Evolutionary conservation across 2,797 vertebrate species (phyloP).

Genomic region (Paramormyrops hopkinsi): DNA sequence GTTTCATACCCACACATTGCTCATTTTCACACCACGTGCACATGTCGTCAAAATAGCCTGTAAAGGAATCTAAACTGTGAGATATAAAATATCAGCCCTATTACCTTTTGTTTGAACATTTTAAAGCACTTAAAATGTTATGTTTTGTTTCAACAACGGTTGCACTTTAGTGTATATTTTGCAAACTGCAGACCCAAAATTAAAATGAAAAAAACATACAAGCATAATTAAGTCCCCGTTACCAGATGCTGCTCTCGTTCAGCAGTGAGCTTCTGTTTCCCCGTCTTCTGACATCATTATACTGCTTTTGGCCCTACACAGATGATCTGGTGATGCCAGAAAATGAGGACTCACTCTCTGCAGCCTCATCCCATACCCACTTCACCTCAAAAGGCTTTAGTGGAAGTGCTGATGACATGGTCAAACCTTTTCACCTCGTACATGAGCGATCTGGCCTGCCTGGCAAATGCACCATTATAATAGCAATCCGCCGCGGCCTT

Average conservation of each 20-base stretch:
- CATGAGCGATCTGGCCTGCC: too few relatives aligned
- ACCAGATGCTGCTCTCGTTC: background rate
- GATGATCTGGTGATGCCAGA: background rate
- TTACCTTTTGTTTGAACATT: background rate
- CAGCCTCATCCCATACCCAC: background rate
- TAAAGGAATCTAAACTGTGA: too few relatives aligned
- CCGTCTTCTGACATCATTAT: background rate
- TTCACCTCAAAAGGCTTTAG: background rate
- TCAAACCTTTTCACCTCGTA: background rate
- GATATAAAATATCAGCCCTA: background rate
- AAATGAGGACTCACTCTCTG: background rate
- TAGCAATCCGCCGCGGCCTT: too few relatives aligned
- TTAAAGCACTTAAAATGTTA: background rate
- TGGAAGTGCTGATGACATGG: background rate
- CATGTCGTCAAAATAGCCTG: background rate
- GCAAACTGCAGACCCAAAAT: background rate
- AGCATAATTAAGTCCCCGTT: background rate
- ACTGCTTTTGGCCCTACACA: background rate
- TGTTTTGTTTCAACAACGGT: background rate
- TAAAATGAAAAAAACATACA: background rate
- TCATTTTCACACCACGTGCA: background rate
- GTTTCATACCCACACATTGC: background rate
- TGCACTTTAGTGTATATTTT: background rate
- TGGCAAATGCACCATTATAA: too few relatives aligned
- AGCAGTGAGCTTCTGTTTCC: background rate